Evolutionary conservation across 92 coral and sea anemone genomes (phyloP).

Genomic region (Metridium senile): DNA sequence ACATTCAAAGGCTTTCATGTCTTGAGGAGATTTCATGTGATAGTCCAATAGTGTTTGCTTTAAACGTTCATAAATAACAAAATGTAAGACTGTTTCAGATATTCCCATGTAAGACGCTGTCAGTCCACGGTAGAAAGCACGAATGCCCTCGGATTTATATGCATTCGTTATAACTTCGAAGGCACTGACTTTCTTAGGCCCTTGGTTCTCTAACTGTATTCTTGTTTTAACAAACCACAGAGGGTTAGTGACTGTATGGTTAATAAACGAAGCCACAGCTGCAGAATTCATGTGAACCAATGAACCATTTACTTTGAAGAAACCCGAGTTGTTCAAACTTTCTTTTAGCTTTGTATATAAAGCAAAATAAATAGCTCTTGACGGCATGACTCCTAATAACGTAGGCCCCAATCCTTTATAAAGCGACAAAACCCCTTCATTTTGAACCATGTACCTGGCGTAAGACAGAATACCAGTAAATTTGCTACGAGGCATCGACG

Average conservation of each 20-base stretch:
- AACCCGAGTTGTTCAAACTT: conserved; percentile 62
- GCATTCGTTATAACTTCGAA: conserved; percentile 68
- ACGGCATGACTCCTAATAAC: conserved; percentile 82
- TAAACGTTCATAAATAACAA: conserved; percentile 84
- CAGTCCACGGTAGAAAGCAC: conserved; percentile 91
- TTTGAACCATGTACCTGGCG: conserved; percentile 73
- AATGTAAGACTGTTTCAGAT: conserved; percentile 89
- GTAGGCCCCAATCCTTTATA: conserved; percentile 91
- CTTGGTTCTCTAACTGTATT: conserved; percentile 81
- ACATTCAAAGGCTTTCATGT: conserved; percentile 67
- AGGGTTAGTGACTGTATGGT: conserved; percentile 92
- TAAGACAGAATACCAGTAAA: conserved; percentile 78
- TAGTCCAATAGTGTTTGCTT: conserved; percentile 49
- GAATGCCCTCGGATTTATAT: conserved; percentile 82
- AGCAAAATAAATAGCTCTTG: conserved; percentile 91
- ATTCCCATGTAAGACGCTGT: conserved; percentile 97
- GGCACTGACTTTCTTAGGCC: conserved; percentile 53
- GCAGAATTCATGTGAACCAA: conserved; percentile 85
- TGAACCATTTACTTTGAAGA: conserved; percentile 58
- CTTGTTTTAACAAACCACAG: conserved; percentile 93
- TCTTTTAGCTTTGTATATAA: conserved; percentile 82
- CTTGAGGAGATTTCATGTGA: conserved; percentile 50
- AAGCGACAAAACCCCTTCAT: conserved; percentile 79
- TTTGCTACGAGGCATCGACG: conserved; percentile 39
- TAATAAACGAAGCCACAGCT: conserved; percentile 80